phyloP scores from a whole-genome alignment of 2,888 invertebrate species.

The Glaucopsyche alexis region DNA sequence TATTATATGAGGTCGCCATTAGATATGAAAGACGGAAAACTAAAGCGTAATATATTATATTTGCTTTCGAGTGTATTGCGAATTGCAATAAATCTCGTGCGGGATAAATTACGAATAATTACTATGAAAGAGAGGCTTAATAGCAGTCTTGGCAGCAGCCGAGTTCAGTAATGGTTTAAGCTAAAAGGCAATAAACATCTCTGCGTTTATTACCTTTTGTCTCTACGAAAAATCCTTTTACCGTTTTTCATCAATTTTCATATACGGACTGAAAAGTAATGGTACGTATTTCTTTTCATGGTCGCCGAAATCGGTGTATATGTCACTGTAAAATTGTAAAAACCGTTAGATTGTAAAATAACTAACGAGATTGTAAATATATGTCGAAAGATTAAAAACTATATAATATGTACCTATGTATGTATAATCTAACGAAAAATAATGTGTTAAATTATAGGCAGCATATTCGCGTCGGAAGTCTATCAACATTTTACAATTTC shows the following conservation, averaged over 20 bases:
- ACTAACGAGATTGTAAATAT: no score
- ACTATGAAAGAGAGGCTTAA: conserved; percentile 14
- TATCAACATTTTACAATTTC: no score
- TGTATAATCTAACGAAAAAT: no score
- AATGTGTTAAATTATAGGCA: no score
- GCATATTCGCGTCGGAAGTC: no score
- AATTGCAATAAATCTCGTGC: conserved; percentile 6
- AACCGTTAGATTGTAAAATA: no score
- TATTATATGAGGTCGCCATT: conserved; percentile 8
- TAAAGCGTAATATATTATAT: conserved; percentile 7
- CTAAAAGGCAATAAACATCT: conserved; percentile 17
- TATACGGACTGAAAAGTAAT: neutral
- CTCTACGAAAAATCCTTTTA: neutral
- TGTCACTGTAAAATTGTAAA: no score
- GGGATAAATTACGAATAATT: conserved; percentile 15
- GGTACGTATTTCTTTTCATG: no score
- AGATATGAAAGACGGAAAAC: conserved; percentile 2
- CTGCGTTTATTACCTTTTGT: neutral
- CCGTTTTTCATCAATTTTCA: neutral
- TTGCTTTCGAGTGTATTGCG: conserved; percentile 14
- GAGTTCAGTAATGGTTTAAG: conserved; percentile 13
- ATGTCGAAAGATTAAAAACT: no score
- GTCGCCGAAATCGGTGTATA: no score
- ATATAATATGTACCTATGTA: no score
- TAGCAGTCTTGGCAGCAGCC: conserved; percentile 6